Evolutionary conservation across 2,797 vertebrate genomes (phyloP), one percentile per base, ranked within the genome.

Genomic region (Limosa lapponica): DNA sequence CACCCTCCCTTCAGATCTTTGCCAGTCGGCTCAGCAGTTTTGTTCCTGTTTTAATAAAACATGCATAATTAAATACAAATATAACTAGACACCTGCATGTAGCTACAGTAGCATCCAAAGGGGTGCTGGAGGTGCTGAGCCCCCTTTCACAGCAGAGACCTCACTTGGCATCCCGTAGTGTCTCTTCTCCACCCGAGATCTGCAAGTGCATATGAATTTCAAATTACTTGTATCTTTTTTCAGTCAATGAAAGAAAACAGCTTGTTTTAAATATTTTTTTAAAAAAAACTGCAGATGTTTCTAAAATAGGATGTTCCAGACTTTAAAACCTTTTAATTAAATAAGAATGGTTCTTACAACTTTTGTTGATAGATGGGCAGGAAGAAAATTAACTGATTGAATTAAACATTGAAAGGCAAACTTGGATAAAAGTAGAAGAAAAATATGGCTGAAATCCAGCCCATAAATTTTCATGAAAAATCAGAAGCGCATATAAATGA

Each of bases 141-240:
- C n/a, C 36, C 20, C 43, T 78, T 58, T 57, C 32, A 7, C 28
- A 14, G 57, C 55, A 49, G 62, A 69, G 57, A 44, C 72, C 65
- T 71, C 55, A 5, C 28, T 44, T 57, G 3, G 1, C 44, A 15
- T 2, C 2, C 65, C 1, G 0, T 7, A 44, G 64, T 4, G 7
- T 27, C 49, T 51, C 57, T 57, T 64, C 62, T 55, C 43, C 32
- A 13, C 30, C 55, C 44, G 37, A 39, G 23, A 17, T 18, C 25
- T 1, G 7, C 23, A 41, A 34, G 7, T 32, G 39, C 54, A 8
- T 13, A 36, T 4, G 22, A 41, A 32, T 30, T 90, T 28, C 44
- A 28, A n/a, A 59, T 43, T 43, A 27, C 22, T 46, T 17, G 5
- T 6, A 12, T 12, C 12, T 24, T 64, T 49, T 90, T 61, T 43